Evolutionary conservation across 1,140 invertebrate species (phyloP).

Genomic region (Zelostemma sp.): DNA sequence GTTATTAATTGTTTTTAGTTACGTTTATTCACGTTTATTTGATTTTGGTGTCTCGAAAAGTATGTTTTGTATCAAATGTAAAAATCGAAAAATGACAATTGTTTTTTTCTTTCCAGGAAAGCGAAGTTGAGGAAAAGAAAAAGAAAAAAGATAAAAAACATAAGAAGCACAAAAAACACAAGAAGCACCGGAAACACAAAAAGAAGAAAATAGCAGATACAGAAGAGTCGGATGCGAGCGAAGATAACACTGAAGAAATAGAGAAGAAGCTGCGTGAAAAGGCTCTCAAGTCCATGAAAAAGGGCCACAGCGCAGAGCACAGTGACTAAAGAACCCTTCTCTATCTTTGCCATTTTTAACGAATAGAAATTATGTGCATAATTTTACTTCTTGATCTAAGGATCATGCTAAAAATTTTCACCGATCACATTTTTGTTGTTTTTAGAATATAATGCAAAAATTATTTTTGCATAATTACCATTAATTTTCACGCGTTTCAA

Average conservation of each 20-base stretch:
- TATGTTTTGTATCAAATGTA: conserved; percentile 3
- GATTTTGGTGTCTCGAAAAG: background rate
- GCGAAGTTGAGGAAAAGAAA: conserved; percentile 78
- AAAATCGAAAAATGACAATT: conserved; percentile 3
- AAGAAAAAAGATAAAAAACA: conserved; percentile 80
- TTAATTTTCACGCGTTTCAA: too few species aligned
- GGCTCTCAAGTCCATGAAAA: conserved; percentile 83
- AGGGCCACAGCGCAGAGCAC: conserved; percentile 66
- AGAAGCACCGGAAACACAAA: conserved; percentile 78
- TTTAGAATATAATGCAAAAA: too few species aligned
- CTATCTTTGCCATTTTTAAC: too few species aligned
- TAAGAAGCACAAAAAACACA: conserved; percentile 80
- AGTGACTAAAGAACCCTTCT: conserved; percentile 57
- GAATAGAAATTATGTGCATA: too few species aligned
- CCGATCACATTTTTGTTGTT: too few species aligned
- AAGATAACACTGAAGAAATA: conserved; percentile 81
- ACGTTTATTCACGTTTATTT: too few species aligned
- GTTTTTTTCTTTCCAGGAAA: conserved; percentile 65
- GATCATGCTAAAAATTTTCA: too few species aligned
- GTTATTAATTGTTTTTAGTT: too few species aligned
- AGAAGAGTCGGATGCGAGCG: conserved; percentile 74
- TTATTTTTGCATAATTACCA: too few species aligned
- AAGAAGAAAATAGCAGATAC: conserved; percentile 75
- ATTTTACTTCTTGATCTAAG: too few species aligned
- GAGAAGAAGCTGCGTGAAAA: conserved; percentile 90